These are phyloP conservation scores for Lasioglossum vierecki DNA, from an alignment of 2,888 invertebrate genomes.

Conservation along the genomic window DNA sequence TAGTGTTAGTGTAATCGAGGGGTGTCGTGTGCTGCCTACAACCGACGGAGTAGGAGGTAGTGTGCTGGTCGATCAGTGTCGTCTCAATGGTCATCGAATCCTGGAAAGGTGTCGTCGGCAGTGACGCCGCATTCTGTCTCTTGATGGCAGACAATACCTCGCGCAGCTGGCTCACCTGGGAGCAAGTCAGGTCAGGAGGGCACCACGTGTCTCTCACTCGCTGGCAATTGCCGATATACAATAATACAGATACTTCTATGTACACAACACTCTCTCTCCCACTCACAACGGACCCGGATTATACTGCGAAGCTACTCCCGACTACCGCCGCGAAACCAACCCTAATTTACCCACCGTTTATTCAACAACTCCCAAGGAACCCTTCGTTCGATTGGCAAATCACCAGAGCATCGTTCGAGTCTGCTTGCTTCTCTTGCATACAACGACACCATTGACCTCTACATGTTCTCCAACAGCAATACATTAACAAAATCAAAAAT, in stretches of 20 bases:
- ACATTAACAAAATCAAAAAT: too few species aligned
- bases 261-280: constrained; percentile 25
- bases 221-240: constrained; percentile 34
- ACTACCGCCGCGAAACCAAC: background rate
- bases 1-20: constrained; percentile 84
- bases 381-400: background rate
- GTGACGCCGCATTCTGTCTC: constrained; percentile 81
- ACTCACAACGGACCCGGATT: background rate
- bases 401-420: background rate
- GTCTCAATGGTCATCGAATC: constrained; percentile 83
- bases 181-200: constrained; percentile 78
- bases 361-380: background rate
- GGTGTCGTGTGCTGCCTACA: constrained; percentile 84
- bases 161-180: constrained; percentile 84
- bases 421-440: background rate
- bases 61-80: constrained; percentile 83
- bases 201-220: constrained; percentile 60
- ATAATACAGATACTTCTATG: constrained; percentile 15
- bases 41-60: constrained; percentile 82
- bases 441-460: too few species aligned
- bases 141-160: constrained; percentile 83
- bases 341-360: background rate
- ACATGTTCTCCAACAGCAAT: too few species aligned
- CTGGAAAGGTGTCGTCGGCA: constrained; percentile 81
- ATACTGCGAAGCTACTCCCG: background rate